phyloP scores from a whole-genome alignment of 2,113 vertebrate genomes.

The Machaerirhynchus nigripectus region DNA sequence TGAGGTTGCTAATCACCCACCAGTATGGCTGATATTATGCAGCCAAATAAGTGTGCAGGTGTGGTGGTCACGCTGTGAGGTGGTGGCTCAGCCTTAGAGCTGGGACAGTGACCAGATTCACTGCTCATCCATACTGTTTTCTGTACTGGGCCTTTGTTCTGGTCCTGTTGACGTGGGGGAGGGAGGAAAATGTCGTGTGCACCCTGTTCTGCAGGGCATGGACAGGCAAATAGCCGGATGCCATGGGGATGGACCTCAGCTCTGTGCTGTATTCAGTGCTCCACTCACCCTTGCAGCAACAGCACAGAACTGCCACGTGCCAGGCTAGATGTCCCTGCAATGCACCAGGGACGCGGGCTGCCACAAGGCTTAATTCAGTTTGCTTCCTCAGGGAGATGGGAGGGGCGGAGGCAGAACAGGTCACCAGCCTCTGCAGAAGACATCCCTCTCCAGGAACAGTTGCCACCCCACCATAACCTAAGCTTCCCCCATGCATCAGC shows the following conservation, averaged over 20 bases:
- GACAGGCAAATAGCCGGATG: not conserved
- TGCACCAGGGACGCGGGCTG: not conserved
- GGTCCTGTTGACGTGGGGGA: not conserved
- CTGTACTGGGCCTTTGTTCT: not conserved
- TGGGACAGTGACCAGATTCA: not conserved
- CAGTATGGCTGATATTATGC: not conserved
- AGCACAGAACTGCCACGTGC: accelerated
- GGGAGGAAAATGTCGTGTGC: not conserved
- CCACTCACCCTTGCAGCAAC: not conserved
- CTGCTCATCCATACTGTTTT: not conserved
- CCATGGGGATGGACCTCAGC: not conserved
- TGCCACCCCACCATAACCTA: not conserved
- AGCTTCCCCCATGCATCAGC: not conserved
- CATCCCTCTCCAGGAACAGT: not conserved
- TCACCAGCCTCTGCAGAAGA: not conserved
- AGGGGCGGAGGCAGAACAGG: not conserved
- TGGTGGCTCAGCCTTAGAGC: not conserved
- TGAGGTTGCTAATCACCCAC: not conserved
- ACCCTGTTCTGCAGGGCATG: not conserved
- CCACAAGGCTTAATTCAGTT: not conserved
- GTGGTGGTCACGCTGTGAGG: not conserved
- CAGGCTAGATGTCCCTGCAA: not conserved
- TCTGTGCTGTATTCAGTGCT: not conserved
- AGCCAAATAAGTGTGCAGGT: not conserved
- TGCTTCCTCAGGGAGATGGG: accelerated